Evolutionary conservation across 2,888 invertebrate species (phyloP).

Genomic region (Imbricaverruca yamaguchii): DNA sequence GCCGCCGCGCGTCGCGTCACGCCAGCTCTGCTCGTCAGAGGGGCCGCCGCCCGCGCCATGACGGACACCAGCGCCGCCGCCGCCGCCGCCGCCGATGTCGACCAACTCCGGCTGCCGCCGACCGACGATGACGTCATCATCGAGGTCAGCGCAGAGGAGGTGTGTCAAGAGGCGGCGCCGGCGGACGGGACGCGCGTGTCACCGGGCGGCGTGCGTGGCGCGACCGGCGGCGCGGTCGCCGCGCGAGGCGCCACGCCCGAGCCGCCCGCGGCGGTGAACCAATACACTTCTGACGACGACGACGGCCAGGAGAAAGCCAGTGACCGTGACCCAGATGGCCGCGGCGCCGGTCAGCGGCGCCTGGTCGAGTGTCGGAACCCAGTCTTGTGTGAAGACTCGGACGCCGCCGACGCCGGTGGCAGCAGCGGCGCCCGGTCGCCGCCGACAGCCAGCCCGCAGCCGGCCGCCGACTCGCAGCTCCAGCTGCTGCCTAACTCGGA

Average conservation of each 20-base stretch:
- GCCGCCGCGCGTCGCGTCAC: constrained; percentile 24
- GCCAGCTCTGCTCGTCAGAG: constrained; percentile 26
- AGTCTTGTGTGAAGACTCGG: constrained; percentile 30
- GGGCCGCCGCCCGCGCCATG: constrained; percentile 2
- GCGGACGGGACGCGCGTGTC: too few relatives aligned
- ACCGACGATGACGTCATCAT: too few relatives aligned
- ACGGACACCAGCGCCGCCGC: constrained; percentile 15
- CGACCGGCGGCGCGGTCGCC: not conserved
- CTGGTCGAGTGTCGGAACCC: constrained; percentile 24
- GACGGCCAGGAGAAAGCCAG: constrained; percentile 40
- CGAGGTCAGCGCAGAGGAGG: too few relatives aligned
- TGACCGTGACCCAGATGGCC: constrained; percentile 36
- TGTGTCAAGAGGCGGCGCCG: too few relatives aligned
- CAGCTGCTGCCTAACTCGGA: constrained; percentile 20
- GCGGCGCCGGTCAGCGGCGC: constrained; percentile 28
- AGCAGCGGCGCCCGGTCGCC: too few relatives aligned
- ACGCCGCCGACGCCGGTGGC: not conserved
- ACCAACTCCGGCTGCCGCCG: too few relatives aligned
- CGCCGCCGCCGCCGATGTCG: not conserved
- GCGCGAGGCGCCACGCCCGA: constrained; percentile 21
- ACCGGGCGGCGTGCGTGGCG: too few relatives aligned
- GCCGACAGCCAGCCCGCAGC: not conserved
- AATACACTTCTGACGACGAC: constrained; percentile 38
- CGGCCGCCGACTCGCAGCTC: not conserved
- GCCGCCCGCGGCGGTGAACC: constrained; percentile 30